Base-by-base conservation (phyloP, 2,797 vertebrate species). In the Sebastes hopkinsi region DNA sequence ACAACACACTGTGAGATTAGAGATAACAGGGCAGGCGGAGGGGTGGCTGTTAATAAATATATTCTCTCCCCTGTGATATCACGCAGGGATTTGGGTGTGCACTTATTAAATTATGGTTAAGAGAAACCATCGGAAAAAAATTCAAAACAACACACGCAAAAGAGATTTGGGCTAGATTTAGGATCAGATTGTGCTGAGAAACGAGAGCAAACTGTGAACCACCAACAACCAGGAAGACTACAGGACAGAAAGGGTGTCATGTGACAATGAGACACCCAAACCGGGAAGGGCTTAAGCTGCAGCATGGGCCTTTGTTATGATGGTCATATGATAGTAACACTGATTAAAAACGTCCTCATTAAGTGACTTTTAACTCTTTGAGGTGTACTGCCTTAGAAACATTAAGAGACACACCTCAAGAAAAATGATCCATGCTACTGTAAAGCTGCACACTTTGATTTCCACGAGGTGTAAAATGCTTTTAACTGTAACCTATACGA, bases 181-280 rank as follows among this genome's bases (percentile, higher is more conserved):
- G 73, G 69, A 67, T 80, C 67, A 54, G 79, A 80, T 54, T 80
- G 83, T 83, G 88, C 80, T 27, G 58, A 74, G 69, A 75, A 62
- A 72, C 13, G 46, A 85, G 77, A 64, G 67, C 38, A 72, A 79
- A 82, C 46, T 67, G 87, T 62, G 75, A 87, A 85, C 77, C 85
- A 87, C 71, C 73, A 46, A 83, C 83, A 83, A 90, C 81, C 87
- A 92, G 89, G 90, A 93, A 93, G 93, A 94, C 89, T 81, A 89
- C 79, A 62, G 81, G 80, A 84, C 64, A 80, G 77, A 82, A 72
- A 12, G 66, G 76, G 85, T 78, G 86, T 90, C 85, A 87, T 75
- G 87, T 89, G 91, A 87, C 71, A 36, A 80, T 78, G 71, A 74
- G 82, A 32, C 85, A 86, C 78, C 82, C 80, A 75, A 79, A 87